Percentiles rank a stretch among this genome's conserved stretches.
Evolutionary conservation across 2,888 invertebrate species (phyloP).

Genomic region (Cactoblastis cactorum): DNA sequence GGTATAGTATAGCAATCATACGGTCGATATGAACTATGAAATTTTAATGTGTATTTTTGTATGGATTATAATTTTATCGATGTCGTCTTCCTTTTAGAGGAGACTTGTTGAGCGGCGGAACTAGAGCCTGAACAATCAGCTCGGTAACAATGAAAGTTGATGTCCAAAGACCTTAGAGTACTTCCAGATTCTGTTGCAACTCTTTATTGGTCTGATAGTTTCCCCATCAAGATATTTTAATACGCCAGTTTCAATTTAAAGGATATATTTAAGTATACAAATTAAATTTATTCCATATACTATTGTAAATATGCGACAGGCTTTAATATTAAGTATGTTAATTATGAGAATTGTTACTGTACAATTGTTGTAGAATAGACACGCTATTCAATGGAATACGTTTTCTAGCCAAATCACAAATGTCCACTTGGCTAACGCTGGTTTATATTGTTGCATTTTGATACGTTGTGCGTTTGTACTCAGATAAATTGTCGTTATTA

Average conservation of each 20-base stretch:
- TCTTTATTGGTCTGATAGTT: too few species aligned
- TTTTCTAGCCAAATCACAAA: constrained; percentile 3
- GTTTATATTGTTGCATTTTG: constrained; percentile 6
- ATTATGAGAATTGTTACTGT: constrained; percentile 63
- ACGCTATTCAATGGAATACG: constrained; percentile 1
- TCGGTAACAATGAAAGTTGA: neutral
- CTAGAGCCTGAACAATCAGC: neutral
- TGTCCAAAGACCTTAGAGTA: constrained; percentile 6
- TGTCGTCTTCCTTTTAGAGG: constrained; percentile 2
- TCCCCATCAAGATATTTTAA: neutral
- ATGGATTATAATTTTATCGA: constrained; percentile 25
- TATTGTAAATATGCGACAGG: constrained; percentile 56
- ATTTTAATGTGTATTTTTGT: constrained; percentile 43
- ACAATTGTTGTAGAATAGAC: constrained; percentile 62
- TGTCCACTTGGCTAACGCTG: constrained; percentile 1
- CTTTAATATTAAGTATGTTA: constrained; percentile 70
- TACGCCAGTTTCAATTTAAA: neutral
- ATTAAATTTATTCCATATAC: constrained; percentile 20
- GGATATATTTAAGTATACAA: constrained; percentile 15
- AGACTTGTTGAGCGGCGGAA: neutral
- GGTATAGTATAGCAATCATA: constrained; percentile 3
- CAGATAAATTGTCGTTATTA: neutral
- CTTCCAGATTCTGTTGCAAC: constrained; percentile 2
- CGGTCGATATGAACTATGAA: constrained; percentile 19
- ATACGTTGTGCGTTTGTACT: neutral